Conservation (phyloP, 2,113 vertebrate species). For the Nothocercus julius region DNA sequence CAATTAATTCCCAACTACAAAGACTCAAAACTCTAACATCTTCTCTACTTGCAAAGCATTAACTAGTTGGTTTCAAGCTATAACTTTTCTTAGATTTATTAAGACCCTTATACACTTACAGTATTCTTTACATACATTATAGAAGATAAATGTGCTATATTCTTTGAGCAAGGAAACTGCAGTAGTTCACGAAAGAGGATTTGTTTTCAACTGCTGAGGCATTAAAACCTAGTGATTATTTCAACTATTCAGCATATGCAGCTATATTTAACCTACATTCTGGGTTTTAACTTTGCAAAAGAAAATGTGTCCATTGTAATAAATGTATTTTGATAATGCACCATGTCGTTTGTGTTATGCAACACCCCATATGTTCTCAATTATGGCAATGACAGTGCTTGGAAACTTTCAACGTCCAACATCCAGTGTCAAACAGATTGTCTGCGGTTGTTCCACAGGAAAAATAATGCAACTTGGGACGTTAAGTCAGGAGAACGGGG, state of each 20-base stretch:
- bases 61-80: background rate
- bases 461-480: background rate
- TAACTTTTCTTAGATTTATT: slow-evolving; percentile 19
- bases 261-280: slow-evolving; percentile 27
- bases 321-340: slow-evolving; percentile 13
- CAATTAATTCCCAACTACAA: slow-evolving; percentile 43
- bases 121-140: slow-evolving; percentile 50
- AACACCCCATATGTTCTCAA: slow-evolving; percentile 3
- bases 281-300: slow-evolving; percentile 2
- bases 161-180: slow-evolving; percentile 33
- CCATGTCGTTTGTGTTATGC: slow-evolving; percentile 37
- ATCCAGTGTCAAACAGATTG: slow-evolving; percentile 18
- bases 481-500: background rate
- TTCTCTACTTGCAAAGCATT: slow-evolving; percentile 1
- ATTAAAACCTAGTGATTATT: slow-evolving; percentile 31
- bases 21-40: slow-evolving; percentile 2
- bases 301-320: background rate
- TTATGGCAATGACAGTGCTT: background rate
- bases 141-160: slow-evolving; percentile 1
- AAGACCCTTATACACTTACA: slow-evolving; percentile 31
- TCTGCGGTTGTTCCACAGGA: background rate
- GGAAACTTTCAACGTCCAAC: slow-evolving; percentile 17
- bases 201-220: slow-evolving; percentile 44
- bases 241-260: slow-evolving; percentile 34
- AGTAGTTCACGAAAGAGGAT: slow-evolving; percentile 38